Evolutionary conservation across 2,113 vertebrate species (phyloP), one percentile per base, ranked within the genome.

Genomic region (Pogonocichla stellata): DNA sequence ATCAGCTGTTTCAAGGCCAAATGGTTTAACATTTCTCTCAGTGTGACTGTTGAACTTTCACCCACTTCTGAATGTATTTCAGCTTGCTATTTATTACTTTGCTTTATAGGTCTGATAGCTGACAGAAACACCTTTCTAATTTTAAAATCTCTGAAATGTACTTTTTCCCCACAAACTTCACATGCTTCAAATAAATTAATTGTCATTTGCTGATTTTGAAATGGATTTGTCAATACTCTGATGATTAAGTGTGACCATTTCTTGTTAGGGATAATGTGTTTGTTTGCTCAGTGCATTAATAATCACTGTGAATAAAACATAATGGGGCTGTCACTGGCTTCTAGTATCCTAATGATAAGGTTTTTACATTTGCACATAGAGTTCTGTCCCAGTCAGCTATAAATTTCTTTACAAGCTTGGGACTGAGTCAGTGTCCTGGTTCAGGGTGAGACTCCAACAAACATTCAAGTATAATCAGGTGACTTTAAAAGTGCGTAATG

Each of bases 31-130:
- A n/a, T 84, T 93, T 89, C 94, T 92, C 34, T 57, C 28, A 91
- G 38, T 93, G 80, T 77, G 64, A 65, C 47, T 61, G 28, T 5
- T 95, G 94, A 97, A 96, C 95, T 97, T 95, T 96, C 84, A 91
- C 96, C 95, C 57, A 90, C 85, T 97, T 95, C 40, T 74, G 56
- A 66, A 60, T 54, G 56, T 80, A 84, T 90, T 97, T 97, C 80
- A 91, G 87, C 75, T 65, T 74, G 72, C 54, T 80, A 31, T 90
- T 93, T 92, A 65, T 87, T 88, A 24, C 65, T 87, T 65, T 80
- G 51, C 91, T 62, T 50, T 72, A 31, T 31, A 84, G 71, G 43
- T 89, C 91, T 90, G 65, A 54, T 28, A 80, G 40, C 78, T 25
- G 19, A 50, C 77, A 82, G 80, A 82, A 91, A 71, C 48, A 58